Conservation (phyloP, 2,888 invertebrate genomes). For the Tubulanus polymorphus region DNA sequence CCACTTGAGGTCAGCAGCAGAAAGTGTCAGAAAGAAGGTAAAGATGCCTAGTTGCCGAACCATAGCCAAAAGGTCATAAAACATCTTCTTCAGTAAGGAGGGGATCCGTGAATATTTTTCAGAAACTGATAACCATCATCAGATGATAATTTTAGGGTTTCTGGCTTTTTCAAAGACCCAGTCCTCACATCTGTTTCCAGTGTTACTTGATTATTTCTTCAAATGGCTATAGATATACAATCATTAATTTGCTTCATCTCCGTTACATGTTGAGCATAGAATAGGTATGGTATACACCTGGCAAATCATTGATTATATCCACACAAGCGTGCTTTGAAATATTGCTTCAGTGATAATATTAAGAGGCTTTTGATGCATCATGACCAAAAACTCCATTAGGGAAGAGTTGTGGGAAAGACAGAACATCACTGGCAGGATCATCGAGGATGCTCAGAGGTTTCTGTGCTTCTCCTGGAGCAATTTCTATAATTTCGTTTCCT, state of each 20-base stretch:
- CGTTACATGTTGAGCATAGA: slow-evolving; percentile 19
- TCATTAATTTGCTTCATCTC: slow-evolving; percentile 17
- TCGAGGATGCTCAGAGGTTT: slow-evolving; percentile 6
- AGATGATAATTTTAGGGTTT: slow-evolving; percentile 6
- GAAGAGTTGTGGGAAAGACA: slow-evolving; percentile 16
- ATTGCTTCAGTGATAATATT: too few species aligned
- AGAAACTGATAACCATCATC: slow-evolving; percentile 21
- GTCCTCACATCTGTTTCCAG: too few species aligned
- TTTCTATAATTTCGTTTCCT: neutral
- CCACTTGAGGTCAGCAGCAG: slow-evolving; percentile 29
- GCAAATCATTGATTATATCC: slow-evolving; percentile 22
- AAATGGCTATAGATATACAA: too few species aligned
- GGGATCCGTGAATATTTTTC: slow-evolving; percentile 20
- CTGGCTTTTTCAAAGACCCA: slow-evolving; percentile 12
- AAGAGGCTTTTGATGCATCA: too few species aligned
- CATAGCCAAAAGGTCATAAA: slow-evolving; percentile 23
- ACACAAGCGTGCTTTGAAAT: too few species aligned
- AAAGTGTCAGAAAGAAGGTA: slow-evolving; percentile 27
- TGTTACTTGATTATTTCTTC: too few species aligned
- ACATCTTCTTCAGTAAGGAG: slow-evolving; percentile 23
- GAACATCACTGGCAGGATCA: slow-evolving; percentile 14
- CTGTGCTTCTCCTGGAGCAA: slow-evolving; percentile 17
- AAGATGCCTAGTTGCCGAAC: slow-evolving; percentile 26
- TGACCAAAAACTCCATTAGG: slow-evolving; percentile 15
- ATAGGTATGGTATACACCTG: slow-evolving; percentile 20